Percentiles rank a stretch among this genome's conserved stretches.
phyloP scores from a whole-genome alignment of 1,140 invertebrate species.

The Drosophila murphyi region DNA sequence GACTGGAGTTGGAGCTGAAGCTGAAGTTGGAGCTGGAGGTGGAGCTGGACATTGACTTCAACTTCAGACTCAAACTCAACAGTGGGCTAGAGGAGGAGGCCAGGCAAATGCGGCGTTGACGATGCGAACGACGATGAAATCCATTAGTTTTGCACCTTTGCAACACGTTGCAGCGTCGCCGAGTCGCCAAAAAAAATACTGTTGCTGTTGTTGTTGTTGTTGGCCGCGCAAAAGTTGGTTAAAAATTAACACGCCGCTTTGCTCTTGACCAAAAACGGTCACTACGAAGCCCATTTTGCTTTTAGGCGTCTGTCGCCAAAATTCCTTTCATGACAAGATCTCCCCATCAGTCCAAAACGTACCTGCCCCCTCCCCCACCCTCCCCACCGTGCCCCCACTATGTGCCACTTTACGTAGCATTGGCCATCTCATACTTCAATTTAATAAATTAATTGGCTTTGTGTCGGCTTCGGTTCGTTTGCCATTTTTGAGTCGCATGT shows the following conservation, averaged over 20 bases:
- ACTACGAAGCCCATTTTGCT: slow-evolving; percentile 77
- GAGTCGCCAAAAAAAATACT: slow-evolving; percentile 33
- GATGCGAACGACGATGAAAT: slow-evolving; percentile 74
- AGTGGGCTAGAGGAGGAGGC: slow-evolving; percentile 6
- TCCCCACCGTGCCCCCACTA: neutral
- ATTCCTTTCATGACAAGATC: slow-evolving; percentile 71
- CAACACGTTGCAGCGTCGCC: slow-evolving; percentile 76
- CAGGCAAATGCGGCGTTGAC: slow-evolving; percentile 61
- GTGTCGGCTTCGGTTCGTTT: slow-evolving; percentile 63
- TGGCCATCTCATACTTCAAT: slow-evolving; percentile 79
- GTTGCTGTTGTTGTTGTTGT: slow-evolving; percentile 20
- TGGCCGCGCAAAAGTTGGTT: slow-evolving; percentile 71
- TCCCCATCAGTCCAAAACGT: slow-evolving; percentile 9
- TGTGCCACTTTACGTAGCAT: slow-evolving; percentile 31
- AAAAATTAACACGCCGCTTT: slow-evolving; percentile 83
- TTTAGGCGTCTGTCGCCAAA: slow-evolving; percentile 83
- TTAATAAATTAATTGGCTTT: slow-evolving; percentile 85
- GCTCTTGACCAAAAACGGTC: slow-evolving; percentile 82
- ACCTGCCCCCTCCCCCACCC: neutral
- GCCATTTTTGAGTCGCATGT: slow-evolving; percentile 28
- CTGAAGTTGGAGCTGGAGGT: slow-evolving; percentile 17
- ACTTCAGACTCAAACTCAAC: slow-evolving; percentile 28
- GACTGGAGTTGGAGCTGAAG: slow-evolving; percentile 30
- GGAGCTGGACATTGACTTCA: slow-evolving; percentile 69
- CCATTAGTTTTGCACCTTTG: slow-evolving; percentile 82